phyloP scores from a whole-genome alignment of 2,113 vertebrate genomes.

The Pimephales promelas region DNA sequence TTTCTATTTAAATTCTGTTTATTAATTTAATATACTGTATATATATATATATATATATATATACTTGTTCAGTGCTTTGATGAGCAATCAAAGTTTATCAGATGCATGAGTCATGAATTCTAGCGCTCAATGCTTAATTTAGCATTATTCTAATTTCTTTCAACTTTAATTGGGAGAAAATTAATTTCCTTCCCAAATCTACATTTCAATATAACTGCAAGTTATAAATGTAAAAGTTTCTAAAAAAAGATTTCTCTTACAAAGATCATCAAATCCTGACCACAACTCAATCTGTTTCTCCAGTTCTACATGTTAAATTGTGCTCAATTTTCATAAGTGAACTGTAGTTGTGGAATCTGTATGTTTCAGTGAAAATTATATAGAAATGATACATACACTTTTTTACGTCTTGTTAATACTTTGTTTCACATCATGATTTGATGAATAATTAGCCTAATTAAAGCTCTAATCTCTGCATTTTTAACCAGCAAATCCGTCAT shows the following conservation, averaged over 20 bases:
- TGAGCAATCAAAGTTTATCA: not conserved
- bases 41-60: not conserved
- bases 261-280: not conserved
- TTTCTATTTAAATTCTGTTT: not conserved
- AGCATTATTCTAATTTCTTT: not conserved
- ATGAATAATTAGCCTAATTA: not conserved
- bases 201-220: not conserved
- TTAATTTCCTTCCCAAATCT: not conserved
- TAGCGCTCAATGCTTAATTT: not conserved
- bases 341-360: not conserved
- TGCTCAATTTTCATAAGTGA: not conserved
- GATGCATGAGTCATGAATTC: slow-evolving; percentile 14
- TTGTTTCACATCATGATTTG: not conserved
- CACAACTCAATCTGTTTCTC: not conserved
- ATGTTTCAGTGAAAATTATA: not conserved
- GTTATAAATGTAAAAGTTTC: not conserved
- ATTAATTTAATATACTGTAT: not conserved
- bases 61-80: slow-evolving; percentile 1
- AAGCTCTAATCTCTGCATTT: not conserved
- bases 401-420: not conserved
- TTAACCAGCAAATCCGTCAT: not conserved
- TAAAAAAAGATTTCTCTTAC: slow-evolving; percentile 2
- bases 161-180: not conserved
- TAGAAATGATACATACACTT: not conserved
- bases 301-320: not conserved